A percentile compares a stretch with the other conserved stretches of the same genome.
Conservation (phyloP, 2,888 invertebrate genomes). For the Callyntrura guangdongensis region DNA sequence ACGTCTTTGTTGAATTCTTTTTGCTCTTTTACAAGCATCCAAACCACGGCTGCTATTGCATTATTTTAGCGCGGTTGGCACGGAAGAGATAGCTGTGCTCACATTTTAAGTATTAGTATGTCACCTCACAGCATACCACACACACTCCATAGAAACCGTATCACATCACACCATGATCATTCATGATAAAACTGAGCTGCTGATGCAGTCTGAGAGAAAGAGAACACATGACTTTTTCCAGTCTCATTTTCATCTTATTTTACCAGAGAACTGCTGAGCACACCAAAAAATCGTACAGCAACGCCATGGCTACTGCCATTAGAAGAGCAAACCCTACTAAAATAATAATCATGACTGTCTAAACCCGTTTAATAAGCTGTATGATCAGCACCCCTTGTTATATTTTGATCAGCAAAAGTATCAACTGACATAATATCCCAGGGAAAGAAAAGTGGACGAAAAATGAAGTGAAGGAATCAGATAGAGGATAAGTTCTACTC, state of each 20-base stretch:
- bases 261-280: no score
- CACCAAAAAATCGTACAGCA: no score
- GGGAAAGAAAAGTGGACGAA: constrained; percentile 18
- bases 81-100: constrained; percentile 13
- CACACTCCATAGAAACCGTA: constrained; percentile 1
- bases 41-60: background rate
- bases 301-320: background rate
- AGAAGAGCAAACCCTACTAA: no score
- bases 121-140: constrained; percentile 40
- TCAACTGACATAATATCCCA: constrained; percentile 36
- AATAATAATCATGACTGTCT: no score
- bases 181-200: constrained; percentile 39
- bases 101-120: constrained; percentile 57
- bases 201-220: background rate
- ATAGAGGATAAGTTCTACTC: background rate
- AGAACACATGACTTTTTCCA: constrained; percentile 41
- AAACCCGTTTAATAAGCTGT: constrained; percentile 9
- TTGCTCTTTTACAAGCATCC: background rate
- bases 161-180: constrained; percentile 52
- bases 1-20: constrained; percentile 3
- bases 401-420: background rate
- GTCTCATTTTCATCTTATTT: constrained; percentile 8
- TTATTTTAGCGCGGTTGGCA: constrained; percentile 30
- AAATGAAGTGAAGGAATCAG: background rate
- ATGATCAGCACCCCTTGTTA: background rate